Evolutionary conservation across 2,888 invertebrate species (phyloP).

Genomic region (Schrankia costaestrigalis): DNA sequence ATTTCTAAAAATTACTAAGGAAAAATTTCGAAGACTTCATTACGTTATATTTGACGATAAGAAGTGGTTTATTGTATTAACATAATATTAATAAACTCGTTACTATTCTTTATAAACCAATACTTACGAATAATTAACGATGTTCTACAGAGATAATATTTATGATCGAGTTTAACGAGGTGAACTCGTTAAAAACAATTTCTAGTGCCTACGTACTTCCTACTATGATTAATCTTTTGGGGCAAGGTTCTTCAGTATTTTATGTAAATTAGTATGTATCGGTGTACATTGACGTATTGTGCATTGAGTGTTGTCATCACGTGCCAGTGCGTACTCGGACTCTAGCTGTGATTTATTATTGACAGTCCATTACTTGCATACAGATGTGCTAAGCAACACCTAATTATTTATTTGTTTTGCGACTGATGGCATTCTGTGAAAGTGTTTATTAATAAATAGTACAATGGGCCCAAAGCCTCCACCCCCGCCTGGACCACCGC

Average conservation of each 20-base stretch:
- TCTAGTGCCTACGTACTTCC: constrained; percentile 71
- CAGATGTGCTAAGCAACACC: constrained; percentile 16
- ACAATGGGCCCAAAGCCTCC: constrained; percentile 78
- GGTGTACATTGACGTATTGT: constrained; percentile 54
- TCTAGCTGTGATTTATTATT: constrained; percentile 5
- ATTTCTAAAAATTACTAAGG: constrained; percentile 58
- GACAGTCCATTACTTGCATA: constrained; percentile 26
- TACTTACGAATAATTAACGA: constrained; percentile 27
- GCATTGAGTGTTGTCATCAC: constrained; percentile 57
- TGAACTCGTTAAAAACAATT: constrained; percentile 61
- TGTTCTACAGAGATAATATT: constrained; percentile 17
- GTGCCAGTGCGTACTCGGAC: constrained; percentile 46
- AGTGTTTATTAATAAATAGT: constrained; percentile 35
- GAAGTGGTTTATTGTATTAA: constrained; percentile 24
- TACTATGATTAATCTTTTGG: constrained; percentile 69
- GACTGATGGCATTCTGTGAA: constrained; percentile 45
- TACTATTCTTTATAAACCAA: constrained; percentile 22
- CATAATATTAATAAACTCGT: constrained; percentile 28
- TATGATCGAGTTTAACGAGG: constrained; percentile 36
- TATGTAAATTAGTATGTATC: constrained; percentile 70
- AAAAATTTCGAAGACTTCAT: too few relatives aligned
- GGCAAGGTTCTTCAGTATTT: constrained; percentile 70
- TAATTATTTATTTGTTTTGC: constrained; percentile 24
- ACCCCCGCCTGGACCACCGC: constrained; percentile 84
- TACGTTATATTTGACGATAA: constrained; percentile 19